These are phyloP conservation scores for Antedon mediterranea DNA, from an alignment of 53 echinoderm and acorn worm species.

Conservation along the genomic window DNA sequence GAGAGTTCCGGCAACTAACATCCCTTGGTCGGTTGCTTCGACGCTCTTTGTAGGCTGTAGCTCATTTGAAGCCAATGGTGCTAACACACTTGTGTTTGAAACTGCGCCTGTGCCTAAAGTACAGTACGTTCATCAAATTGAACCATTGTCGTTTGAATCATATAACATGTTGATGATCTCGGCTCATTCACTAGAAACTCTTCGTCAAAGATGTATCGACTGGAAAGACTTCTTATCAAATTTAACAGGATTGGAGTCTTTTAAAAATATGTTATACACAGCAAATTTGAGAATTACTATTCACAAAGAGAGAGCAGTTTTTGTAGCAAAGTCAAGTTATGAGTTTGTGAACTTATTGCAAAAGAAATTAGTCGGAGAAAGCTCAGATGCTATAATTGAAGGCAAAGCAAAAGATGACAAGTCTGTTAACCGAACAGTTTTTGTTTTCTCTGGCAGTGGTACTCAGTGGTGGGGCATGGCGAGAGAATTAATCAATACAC, in stretches of 20 bases:
- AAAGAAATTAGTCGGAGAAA: background rate
- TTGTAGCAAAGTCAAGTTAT: constrained; percentile 13
- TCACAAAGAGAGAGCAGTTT: constrained; percentile 18
- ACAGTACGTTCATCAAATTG: background rate
- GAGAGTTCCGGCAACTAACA: constrained; percentile 8
- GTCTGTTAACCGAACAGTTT: constrained; percentile 6
- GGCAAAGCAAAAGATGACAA: background rate
- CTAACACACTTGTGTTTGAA: constrained; percentile 29
- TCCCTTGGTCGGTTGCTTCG: constrained; percentile 17
- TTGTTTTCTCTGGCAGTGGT: constrained; percentile 43
- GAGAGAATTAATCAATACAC: constrained; percentile 30
- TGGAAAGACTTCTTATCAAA: constrained; percentile 16
- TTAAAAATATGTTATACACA: constrained; percentile 15
- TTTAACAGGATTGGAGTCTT: background rate
- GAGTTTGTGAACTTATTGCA: constrained; percentile 19
- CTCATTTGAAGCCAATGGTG: constrained; percentile 42
- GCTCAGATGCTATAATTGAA: constrained; percentile 4
- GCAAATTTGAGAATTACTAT: constrained; percentile 17
- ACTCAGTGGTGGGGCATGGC: constrained; percentile 63
- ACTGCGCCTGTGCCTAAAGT: background rate
- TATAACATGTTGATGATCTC: constrained; percentile 18
- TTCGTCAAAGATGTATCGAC: constrained; percentile 16
- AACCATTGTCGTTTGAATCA: background rate
- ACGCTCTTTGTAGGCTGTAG: constrained; percentile 23
- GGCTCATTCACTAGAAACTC: constrained; percentile 20